Percentiles rank a stretch among this genome's conserved stretches.
Conservation (phyloP, 2,113 vertebrate species). For the Epinephelus lanceolatus region DNA sequence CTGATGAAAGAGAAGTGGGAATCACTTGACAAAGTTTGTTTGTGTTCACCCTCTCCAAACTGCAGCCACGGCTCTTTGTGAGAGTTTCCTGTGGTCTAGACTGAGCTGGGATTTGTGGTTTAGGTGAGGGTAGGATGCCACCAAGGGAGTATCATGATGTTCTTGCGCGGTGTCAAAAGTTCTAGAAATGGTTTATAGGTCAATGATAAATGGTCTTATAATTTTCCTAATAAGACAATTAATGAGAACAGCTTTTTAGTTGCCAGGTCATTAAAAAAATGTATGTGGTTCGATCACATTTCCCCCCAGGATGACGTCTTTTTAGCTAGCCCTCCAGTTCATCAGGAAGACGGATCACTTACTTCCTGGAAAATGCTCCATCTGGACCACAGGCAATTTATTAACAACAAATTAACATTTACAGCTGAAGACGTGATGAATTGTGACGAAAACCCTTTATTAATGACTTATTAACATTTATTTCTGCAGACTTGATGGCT, state of each 20-base stretch:
- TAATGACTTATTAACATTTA: slow-evolving; percentile 27
- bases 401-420: slow-evolving; percentile 28
- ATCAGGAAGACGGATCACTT: neutral
- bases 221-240: neutral
- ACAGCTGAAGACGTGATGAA: slow-evolving; percentile 21
- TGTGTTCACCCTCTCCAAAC: slow-evolving; percentile 61
- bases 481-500: slow-evolving; percentile 7
- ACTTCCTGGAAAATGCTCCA: neutral
- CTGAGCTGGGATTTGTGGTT: slow-evolving; percentile 66
- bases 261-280: neutral
- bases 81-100: slow-evolving; percentile 56
- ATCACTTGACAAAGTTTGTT: slow-evolving; percentile 67
- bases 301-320: neutral
- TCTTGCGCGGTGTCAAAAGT: neutral
- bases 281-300: neutral
- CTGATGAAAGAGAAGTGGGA: slow-evolving; percentile 37
- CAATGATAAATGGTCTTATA: neutral
- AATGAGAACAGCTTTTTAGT: neutral
- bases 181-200: neutral
- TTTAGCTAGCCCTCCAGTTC: neutral
- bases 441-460: slow-evolving; percentile 14
- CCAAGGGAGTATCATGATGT: neutral
- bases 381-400: slow-evolving; percentile 26
- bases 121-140: slow-evolving; percentile 35
- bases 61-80: slow-evolving; percentile 50